Conservation (phyloP, 2,888 invertebrate species). For the Unio pictorum region DNA sequence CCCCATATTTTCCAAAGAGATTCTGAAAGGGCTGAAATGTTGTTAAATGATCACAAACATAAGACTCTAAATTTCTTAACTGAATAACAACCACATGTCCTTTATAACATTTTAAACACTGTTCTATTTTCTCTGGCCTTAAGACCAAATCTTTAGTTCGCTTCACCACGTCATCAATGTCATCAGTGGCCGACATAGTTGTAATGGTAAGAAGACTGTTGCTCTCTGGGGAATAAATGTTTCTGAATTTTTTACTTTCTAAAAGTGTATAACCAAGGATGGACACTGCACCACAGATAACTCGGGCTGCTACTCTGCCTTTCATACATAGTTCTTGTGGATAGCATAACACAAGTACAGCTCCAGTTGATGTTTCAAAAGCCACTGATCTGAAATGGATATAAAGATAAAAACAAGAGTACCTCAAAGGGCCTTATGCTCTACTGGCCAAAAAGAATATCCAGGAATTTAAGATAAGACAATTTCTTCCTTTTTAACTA, state of each 20-base stretch:
- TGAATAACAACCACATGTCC: slow-evolving; percentile 30
- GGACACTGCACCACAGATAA: slow-evolving; percentile 35
- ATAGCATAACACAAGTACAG: slow-evolving; percentile 25
- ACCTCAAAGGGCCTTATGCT: too few species aligned
- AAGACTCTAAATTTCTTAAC: slow-evolving; percentile 28
- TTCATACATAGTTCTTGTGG: slow-evolving; percentile 42
- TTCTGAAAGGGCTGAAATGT: slow-evolving; percentile 33
- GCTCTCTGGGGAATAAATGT: slow-evolving; percentile 52
- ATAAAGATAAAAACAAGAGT: too few species aligned
- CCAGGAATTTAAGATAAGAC: too few species aligned
- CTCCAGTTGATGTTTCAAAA: slow-evolving; percentile 2
- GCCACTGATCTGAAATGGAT: too few species aligned
- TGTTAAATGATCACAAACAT: slow-evolving; percentile 36
- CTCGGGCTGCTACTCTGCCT: slow-evolving; percentile 39
- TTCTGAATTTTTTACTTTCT: slow-evolving; percentile 9
- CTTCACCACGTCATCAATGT: slow-evolving; percentile 11
- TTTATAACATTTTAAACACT: slow-evolving; percentile 4
- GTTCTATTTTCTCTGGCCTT: neutral
- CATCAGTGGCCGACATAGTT: slow-evolving; percentile 17
- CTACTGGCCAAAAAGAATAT: too few species aligned
- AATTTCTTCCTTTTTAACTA: too few species aligned
- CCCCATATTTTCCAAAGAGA: slow-evolving; percentile 13
- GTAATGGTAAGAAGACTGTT: slow-evolving; percentile 45
- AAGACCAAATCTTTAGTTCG: neutral
- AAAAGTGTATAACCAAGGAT: slow-evolving; percentile 42